A percentile compares a stretch with the other conserved stretches of the same genome.
These are phyloP conservation scores for Candidula unifasciata DNA, from an alignment of 2,888 invertebrate genomes.

Conservation along the genomic window DNA sequence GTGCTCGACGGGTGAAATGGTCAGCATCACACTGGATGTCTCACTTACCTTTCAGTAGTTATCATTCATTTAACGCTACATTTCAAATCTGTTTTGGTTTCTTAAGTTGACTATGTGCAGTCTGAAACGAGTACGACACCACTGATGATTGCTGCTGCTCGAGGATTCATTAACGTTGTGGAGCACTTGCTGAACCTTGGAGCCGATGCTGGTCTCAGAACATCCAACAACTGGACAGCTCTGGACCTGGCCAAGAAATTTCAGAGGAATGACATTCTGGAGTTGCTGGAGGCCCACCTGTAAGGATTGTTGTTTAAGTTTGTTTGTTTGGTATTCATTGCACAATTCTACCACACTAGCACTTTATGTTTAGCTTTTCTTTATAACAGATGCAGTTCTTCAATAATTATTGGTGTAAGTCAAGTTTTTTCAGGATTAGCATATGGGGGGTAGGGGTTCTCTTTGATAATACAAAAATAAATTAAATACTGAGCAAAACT, in stretches of 20 bases:
- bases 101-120: slow-evolving; percentile 84
- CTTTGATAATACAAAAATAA: too few species aligned
- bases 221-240: slow-evolving; percentile 85
- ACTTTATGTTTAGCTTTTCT: background rate
- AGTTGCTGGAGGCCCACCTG: slow-evolving; percentile 81
- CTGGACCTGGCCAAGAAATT: slow-evolving; percentile 85
- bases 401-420: too few species aligned
- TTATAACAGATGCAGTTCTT: background rate
- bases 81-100: background rate
- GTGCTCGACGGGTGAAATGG: too few species aligned
- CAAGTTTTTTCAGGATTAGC: too few species aligned
- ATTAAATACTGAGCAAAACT: too few species aligned
- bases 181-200: slow-evolving; percentile 86
- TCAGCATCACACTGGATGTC: too few species aligned
- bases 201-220: slow-evolving; percentile 81
- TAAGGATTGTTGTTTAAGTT: slow-evolving; percentile 53
- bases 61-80: too few species aligned
- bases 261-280: slow-evolving; percentile 82
- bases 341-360: background rate
- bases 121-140: slow-evolving; percentile 84
- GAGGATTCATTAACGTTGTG: slow-evolving; percentile 84
- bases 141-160: slow-evolving; percentile 87
- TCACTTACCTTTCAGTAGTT: too few species aligned
- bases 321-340: background rate
- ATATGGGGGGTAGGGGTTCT: too few species aligned